Conservation (phyloP, 2,113 vertebrate species). For the Mohoua ochrocephala region DNA sequence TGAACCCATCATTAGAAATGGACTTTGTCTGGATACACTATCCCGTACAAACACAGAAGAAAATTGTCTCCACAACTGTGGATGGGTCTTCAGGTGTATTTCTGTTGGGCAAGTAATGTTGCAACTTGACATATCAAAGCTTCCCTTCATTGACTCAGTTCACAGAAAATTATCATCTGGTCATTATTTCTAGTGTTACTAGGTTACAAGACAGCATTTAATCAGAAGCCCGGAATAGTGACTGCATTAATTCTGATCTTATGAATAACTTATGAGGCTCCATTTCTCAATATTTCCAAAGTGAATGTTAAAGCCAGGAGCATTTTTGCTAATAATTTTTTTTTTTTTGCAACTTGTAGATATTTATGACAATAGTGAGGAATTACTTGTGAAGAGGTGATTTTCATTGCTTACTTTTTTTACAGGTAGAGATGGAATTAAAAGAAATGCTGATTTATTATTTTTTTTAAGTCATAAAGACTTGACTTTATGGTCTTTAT, state of each 20-base stretch:
- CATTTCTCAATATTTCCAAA: conserved; percentile 51
- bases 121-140: neutral
- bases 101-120: neutral
- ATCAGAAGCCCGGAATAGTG: conserved; percentile 33
- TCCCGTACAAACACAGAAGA: neutral
- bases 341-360: neutral
- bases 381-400: neutral
- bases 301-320: neutral
- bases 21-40: neutral
- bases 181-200: conserved; percentile 40
- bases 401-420: neutral
- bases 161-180: neutral
- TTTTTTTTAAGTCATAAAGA: neutral
- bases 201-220: conserved; percentile 48
- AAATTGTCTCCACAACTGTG: neutral
- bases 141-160: conserved; percentile 19
- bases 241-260: conserved; percentile 41
- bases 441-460: neutral
- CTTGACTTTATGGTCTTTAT: neutral
- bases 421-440: neutral
- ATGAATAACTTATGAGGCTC: conserved; percentile 41
- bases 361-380: neutral
- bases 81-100: neutral
- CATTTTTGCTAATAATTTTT: neutral
- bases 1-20: neutral